A percentile compares a stretch with the other conserved stretches of the same genome.
Evolutionary conservation across 1,140 invertebrate species (phyloP).

Genomic region (Bombyx mandarina): DNA sequence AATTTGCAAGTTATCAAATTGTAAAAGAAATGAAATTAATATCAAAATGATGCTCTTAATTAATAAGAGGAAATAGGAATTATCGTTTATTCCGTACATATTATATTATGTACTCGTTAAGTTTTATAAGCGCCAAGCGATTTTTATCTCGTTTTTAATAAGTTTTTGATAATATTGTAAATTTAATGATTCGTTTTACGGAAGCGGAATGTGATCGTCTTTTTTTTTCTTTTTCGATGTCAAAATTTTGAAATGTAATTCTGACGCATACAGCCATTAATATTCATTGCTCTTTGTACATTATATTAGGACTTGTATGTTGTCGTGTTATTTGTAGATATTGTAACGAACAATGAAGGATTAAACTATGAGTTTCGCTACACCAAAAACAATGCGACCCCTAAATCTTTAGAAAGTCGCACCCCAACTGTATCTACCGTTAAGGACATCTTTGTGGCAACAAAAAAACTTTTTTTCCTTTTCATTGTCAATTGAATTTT

Average conservation of each 20-base stretch:
- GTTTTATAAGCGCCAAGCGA: too few species aligned
- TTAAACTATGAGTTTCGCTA: constrained; percentile 32
- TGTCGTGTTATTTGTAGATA: background rate
- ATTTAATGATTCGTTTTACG: background rate
- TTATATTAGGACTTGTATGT: too few species aligned
- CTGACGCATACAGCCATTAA: background rate
- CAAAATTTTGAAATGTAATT: background rate
- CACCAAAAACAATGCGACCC: constrained; percentile 50
- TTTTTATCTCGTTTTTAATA: too few species aligned
- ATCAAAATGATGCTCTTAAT: too few species aligned
- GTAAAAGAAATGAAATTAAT: too few species aligned
- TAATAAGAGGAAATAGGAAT: too few species aligned
- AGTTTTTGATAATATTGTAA: too few species aligned
- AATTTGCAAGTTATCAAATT: too few species aligned
- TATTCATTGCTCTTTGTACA: too few species aligned
- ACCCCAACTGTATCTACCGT: constrained; percentile 35
- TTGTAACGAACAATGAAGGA: constrained; percentile 22
- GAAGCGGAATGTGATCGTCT: background rate
- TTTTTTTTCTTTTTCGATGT: background rate
- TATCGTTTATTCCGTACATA: too few species aligned
- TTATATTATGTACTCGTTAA: too few species aligned
- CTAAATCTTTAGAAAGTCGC: constrained; percentile 55
- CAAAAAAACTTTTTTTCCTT: constrained; percentile 40
- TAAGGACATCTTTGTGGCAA: constrained; percentile 43
- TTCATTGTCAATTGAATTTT: constrained; percentile 69